A percentile compares a stretch with the other conserved stretches of the same genome.
Evolutionary conservation across 2,888 invertebrate species (phyloP).

Genomic region (Patella depressa): DNA sequence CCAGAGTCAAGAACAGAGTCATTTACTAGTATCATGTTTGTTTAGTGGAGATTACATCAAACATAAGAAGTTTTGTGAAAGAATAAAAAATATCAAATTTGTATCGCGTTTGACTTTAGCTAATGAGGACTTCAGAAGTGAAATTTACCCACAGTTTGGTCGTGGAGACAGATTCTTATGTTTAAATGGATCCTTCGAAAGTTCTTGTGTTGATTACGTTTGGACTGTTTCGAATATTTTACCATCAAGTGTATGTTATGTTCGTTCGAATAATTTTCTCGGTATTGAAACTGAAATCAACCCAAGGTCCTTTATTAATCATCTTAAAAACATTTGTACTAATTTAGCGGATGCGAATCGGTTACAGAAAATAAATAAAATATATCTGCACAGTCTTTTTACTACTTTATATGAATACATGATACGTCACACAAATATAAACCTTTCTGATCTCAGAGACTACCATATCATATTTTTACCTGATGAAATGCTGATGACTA

Average conservation of each 20-base stretch:
- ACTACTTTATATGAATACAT: neutral
- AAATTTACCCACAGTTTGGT: conserved; percentile 17
- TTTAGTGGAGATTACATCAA: conserved; percentile 13
- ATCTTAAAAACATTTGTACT: neutral
- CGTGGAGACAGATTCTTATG: conserved; percentile 6
- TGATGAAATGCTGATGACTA: conserved; percentile 28
- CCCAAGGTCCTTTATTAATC: neutral
- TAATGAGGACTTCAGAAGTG: neutral
- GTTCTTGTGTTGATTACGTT: neutral
- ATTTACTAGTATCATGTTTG: conserved; percentile 25
- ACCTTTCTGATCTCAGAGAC: neutral
- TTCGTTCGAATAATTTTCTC: neutral
- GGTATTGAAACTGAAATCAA: neutral
- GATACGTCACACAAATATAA: neutral
- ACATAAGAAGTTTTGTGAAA: conserved; percentile 8
- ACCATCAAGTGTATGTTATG: neutral
- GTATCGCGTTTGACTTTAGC: conserved; percentile 19
- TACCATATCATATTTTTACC: conserved; percentile 15
- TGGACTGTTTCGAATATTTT: conserved; percentile 11
- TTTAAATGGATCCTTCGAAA: conserved; percentile 17
- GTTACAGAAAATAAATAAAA: neutral
- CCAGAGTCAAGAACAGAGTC: conserved; percentile 18
- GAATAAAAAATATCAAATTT: conserved; percentile 27
- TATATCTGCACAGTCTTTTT: neutral
- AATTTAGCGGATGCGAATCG: neutral